These are phyloP conservation scores for Dioctria linearis DNA, from an alignment of 2,888 invertebrate genomes.

Conservation along the genomic window DNA sequence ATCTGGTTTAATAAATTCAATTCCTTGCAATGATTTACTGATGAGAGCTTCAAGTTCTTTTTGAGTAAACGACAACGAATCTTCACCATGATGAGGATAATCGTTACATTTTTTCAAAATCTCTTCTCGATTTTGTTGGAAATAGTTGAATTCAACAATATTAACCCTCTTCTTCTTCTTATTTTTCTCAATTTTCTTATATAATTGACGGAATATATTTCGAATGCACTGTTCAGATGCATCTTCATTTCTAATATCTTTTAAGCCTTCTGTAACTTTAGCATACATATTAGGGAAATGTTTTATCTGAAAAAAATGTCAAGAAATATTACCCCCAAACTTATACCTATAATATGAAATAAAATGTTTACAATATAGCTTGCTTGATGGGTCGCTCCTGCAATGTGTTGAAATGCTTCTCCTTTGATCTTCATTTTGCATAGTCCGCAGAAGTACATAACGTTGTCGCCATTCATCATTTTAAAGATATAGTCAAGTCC, in stretches of 20 bases:
- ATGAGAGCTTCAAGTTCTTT: constrained; percentile 54
- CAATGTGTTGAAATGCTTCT: constrained; percentile 52
- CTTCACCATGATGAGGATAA: constrained; percentile 54
- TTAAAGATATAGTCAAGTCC: constrained; percentile 52
- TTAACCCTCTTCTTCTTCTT: constrained; percentile 51
- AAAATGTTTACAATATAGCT: constrained; percentile 52
- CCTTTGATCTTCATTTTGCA: constrained; percentile 41
- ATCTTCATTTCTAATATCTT: constrained; percentile 17
- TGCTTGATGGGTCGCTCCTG: constrained; percentile 51
- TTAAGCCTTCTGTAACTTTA: constrained; percentile 35
- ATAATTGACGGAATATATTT: constrained; percentile 57
- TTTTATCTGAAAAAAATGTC: constrained; percentile 51
- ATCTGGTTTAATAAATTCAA: constrained; percentile 56
- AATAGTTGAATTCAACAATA: constrained; percentile 54
- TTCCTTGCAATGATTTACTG: constrained; percentile 51
- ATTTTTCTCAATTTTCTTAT: constrained; percentile 58
- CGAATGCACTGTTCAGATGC: constrained; percentile 49
- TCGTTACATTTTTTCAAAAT: constrained; percentile 34
- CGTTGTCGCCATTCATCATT: constrained; percentile 31
- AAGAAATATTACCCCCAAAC: not conserved
- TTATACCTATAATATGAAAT: not conserved
- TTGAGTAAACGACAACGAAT: constrained; percentile 39
- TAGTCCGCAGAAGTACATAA: constrained; percentile 50
- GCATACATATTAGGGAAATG: constrained; percentile 58
- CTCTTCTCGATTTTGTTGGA: constrained; percentile 39